Base-by-base conservation (phyloP, 2,888 invertebrate species). In the Tiliacea citrago region DNA sequence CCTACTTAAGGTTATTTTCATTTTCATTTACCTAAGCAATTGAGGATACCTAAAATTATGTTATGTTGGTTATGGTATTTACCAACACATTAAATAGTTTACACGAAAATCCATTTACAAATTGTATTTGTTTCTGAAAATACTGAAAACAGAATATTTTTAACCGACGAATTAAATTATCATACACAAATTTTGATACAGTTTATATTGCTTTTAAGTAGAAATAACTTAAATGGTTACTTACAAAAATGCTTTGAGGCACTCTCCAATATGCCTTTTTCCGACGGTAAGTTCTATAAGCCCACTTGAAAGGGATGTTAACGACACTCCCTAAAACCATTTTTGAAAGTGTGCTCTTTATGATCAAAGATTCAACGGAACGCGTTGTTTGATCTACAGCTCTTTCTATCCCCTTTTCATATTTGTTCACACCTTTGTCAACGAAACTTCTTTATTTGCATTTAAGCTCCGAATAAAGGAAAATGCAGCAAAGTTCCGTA, bases 341-440 rank as follows among this genome's bases (percentile, higher is more conserved):
- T 80, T 85, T 75, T 72, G 58, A 62, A 77, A 72, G 77, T 89
- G 76, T 78, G 60, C 53, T 80, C 76, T 79, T 77, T 76, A 75
- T 71, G 84, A 83, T 86, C 87, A 85, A 87, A 87, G 87, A 79
- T 77, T 78, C 67, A 77, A 73, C 51, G 49, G 42, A 55, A 79
- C 66, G 51, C 72, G 62, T 60, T 86, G 68, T 88, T 82, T 88
- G 86, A 86, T 79, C 77, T 75, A 76, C 58, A 69, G 58, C 62
- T 81, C 78, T 78, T 73, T 68, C 47, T 42, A 67, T 73, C 55
- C 60, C 63, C 72, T 81, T 83, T 77, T 81, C 61, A 58, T 85
- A 87, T 86, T 87, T 85, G 71, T 75, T 79, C 68, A 55, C 75
- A 83, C 70, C 75, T 81, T 69, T 79, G 77, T 81, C 78, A 83